A percentile compares a stretch with the other conserved stretches of the same genome.
phyloP scores from a whole-genome alignment of 2,797 vertebrate genomes.

The Enteromius viviparus region DNA sequence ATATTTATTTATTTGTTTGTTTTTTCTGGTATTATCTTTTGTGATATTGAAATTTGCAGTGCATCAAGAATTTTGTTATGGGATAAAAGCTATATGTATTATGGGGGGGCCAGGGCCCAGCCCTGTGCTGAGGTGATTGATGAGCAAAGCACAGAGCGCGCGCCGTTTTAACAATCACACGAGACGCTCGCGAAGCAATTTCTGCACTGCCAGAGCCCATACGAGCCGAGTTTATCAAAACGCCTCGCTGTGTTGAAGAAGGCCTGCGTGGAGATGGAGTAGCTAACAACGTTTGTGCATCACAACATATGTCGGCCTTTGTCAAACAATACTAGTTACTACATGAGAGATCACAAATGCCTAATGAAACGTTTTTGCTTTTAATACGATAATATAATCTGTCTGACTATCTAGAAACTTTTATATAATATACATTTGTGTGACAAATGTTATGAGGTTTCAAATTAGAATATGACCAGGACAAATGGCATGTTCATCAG shows the following conservation, averaged over 20 bases:
- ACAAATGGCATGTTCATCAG: neutral
- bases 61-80: too few species aligned
- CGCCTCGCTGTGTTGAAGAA: slow-evolving; percentile 11
- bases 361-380: neutral
- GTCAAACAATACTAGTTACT: too few species aligned
- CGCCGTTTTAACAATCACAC: slow-evolving; percentile 43
- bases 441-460: neutral
- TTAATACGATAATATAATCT: neutral
- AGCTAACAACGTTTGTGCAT: neutral
- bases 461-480: neutral
- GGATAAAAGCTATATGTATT: too few species aligned
- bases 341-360: neutral
- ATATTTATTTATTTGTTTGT: too few species aligned
- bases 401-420: neutral
- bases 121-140: slow-evolving; percentile 39
- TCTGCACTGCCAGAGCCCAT: slow-evolving; percentile 44
- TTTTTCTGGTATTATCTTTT: too few species aligned
- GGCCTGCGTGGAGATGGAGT: slow-evolving; percentile 9
- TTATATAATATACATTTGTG: neutral
- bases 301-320: neutral
- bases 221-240: slow-evolving; percentile 44
- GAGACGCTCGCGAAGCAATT: slow-evolving; percentile 52
- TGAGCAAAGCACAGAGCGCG: slow-evolving; percentile 39
- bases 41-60: too few species aligned
- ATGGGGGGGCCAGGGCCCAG: too few species aligned